Conservation (phyloP, 2,888 invertebrate species). For the Lingula anatina region DNA sequence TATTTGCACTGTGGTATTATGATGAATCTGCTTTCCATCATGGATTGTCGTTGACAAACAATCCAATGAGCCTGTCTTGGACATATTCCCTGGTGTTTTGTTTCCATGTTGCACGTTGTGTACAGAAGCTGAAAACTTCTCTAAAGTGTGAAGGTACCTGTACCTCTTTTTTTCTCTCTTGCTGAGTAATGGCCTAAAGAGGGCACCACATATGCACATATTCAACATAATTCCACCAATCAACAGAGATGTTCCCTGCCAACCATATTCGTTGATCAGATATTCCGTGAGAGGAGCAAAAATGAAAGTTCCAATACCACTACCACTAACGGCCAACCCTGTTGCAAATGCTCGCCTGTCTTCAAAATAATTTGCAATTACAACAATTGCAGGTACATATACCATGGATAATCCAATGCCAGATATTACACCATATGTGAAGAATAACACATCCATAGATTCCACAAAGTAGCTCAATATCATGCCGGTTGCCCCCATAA, state of each 20-base stretch:
- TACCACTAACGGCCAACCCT: slow-evolving; percentile 48
- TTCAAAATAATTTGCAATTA: slow-evolving; percentile 52
- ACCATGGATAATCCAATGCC: slow-evolving; percentile 49
- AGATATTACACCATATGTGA: slow-evolving; percentile 47
- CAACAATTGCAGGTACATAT: slow-evolving; percentile 48
- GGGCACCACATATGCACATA: slow-evolving; percentile 41
- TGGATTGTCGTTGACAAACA: too few relatives aligned
- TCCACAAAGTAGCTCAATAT: slow-evolving; percentile 36
- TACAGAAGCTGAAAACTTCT: slow-evolving; percentile 26
- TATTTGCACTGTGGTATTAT: too few relatives aligned
- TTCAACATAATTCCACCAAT: slow-evolving; percentile 43
- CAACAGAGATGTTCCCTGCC: slow-evolving; percentile 47
- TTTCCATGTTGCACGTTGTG: slow-evolving; percentile 17
- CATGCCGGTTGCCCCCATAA: slow-evolving; percentile 41
- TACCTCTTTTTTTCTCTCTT: slow-evolving; percentile 24
- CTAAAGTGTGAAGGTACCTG: slow-evolving; percentile 30
- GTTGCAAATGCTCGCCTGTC: slow-evolving; percentile 49
- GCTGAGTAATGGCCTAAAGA: slow-evolving; percentile 41
- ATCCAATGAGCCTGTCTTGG: too few relatives aligned
- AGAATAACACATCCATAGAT: slow-evolving; percentile 39
- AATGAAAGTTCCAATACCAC: slow-evolving; percentile 48
- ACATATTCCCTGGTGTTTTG: slow-evolving; percentile 14
- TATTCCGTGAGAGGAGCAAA: slow-evolving; percentile 45
- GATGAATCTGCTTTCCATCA: too few relatives aligned
- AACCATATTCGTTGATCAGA: slow-evolving; percentile 41